phyloP scores from a whole-genome alignment of 2,888 invertebrate species.

The Noctua fimbriata region DNA sequence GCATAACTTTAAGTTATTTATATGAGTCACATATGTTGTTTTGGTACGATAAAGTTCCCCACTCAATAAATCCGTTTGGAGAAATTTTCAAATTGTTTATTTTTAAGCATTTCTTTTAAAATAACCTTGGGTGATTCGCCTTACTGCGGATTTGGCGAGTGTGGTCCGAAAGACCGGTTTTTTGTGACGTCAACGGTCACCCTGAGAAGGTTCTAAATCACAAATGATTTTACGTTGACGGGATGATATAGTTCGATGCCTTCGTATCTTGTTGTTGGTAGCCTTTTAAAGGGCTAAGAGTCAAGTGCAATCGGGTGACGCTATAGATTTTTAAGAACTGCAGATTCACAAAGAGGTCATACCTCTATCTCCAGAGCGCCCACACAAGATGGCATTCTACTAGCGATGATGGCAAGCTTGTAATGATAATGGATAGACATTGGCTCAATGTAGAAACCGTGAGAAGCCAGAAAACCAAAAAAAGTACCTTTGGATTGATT shows the following conservation, averaged over 20 bases:
- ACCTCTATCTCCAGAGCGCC: too few species aligned
- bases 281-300: background rate
- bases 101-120: constrained; percentile 30
- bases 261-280: background rate
- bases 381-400: too few species aligned
- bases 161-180: constrained; percentile 16
- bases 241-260: background rate
- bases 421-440: too few species aligned
- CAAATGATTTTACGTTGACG: background rate
- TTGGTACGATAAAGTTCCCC: constrained; percentile 28
- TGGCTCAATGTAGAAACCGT: too few species aligned
- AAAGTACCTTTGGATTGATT: background rate
- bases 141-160: constrained; percentile 6
- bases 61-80: constrained; percentile 2
- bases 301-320: background rate
- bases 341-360: background rate
- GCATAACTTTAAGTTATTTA: constrained; percentile 7
- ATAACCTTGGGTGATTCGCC: constrained; percentile 13
- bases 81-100: constrained; percentile 42
- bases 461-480: background rate
- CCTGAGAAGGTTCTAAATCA: background rate
- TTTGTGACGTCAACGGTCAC: constrained; percentile 12
- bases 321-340: too few species aligned
- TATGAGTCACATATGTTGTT: constrained; percentile 44
- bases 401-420: too few species aligned